Base-by-base conservation (phyloP, 1,140 invertebrate genomes). In the Drosophila saltans region DNA sequence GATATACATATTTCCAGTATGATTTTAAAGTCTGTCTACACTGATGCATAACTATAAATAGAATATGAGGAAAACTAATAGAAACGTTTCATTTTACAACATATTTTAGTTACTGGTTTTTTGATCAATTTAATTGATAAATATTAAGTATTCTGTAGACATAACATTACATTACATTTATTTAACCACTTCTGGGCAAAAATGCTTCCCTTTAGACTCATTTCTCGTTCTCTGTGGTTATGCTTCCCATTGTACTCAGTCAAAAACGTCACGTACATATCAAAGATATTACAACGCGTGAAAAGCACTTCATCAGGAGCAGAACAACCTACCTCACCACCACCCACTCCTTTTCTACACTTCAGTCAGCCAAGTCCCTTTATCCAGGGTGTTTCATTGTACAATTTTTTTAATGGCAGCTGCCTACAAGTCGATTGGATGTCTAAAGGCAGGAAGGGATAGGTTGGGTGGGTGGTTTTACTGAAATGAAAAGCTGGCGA, bases 281-380 rank as follows among this genome's bases (percentile, higher is more conserved):
- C 79, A 81, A 78, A 81, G 72, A 86, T 82, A 79, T 83, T 85
- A 48, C 57, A 75, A 56, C 62, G 66, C 69, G 69, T 66, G 61
- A 69, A 67, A 71, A 83, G 70, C 76, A 77, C 84, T 86, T 86
- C 76, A 86, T 80, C 84, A 73, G 83, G 40, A 69, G 52, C 61
- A 65, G 68, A 63, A 66, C 69, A 59, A 48, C 68, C 24, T 58
- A 69, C 52, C 72, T 59, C 52, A 63, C 45, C 64, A 24, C 43
- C 36, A 21, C 57, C 21, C 26, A 58, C 56, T 21, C 33, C 56
- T 36, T 36, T 36, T 55, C 65, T 58, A 26, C 55, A 55, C 36
- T 41, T 26, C 61, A 40, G 30, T 36, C 6, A 16, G 33, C 24
- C 9, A 39, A 16, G 21, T 69, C 58, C 63, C 81, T 67, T 52